Evolutionary conservation across 2,888 invertebrate genomes (phyloP).

Genomic region (Platycheirus rosarum): DNA sequence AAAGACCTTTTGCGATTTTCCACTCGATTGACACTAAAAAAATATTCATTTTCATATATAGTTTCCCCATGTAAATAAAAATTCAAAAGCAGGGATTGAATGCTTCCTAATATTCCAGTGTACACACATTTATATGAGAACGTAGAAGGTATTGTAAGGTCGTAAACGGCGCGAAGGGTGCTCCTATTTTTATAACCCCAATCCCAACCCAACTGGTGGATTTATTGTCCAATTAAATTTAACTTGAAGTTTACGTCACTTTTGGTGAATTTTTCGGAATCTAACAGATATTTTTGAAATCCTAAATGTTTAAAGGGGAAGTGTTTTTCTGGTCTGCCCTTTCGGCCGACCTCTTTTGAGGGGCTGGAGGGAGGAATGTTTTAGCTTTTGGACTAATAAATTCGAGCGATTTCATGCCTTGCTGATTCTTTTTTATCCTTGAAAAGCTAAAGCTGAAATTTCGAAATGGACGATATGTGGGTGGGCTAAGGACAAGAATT

Average conservation of each 20-base stretch:
- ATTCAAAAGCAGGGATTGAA: slow-evolving; percentile 4
- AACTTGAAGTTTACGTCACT: slow-evolving; percentile 49
- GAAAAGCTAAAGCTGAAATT: slow-evolving; percentile 41
- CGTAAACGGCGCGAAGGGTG: slow-evolving; percentile 3
- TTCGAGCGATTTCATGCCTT: slow-evolving; percentile 63
- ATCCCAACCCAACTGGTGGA: slow-evolving; percentile 6
- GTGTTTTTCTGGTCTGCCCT: slow-evolving; percentile 4
- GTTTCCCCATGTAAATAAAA: slow-evolving; percentile 30
- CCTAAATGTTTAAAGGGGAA: background rate
- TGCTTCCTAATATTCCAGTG: slow-evolving; percentile 48
- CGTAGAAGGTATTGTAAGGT: too few species aligned
- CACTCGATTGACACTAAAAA: slow-evolving; percentile 71
- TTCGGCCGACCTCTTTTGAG: slow-evolving; percentile 18
- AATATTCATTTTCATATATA: slow-evolving; percentile 43
- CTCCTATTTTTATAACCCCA: background rate
- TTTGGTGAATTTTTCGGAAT: slow-evolving; percentile 7
- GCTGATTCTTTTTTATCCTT: slow-evolving; percentile 65
- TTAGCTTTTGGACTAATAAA: slow-evolving; percentile 35
- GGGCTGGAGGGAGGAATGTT: background rate
- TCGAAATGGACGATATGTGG: slow-evolving; percentile 34
- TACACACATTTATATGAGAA: slow-evolving; percentile 36
- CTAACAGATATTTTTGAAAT: slow-evolving; percentile 20
- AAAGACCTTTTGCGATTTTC: slow-evolving; percentile 68
- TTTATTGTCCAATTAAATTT: slow-evolving; percentile 56
- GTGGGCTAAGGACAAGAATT: slow-evolving; percentile 24